Evolutionary conservation across 2,113 vertebrate species (phyloP).

Genomic region (Poicephalus gulielmi): DNA sequence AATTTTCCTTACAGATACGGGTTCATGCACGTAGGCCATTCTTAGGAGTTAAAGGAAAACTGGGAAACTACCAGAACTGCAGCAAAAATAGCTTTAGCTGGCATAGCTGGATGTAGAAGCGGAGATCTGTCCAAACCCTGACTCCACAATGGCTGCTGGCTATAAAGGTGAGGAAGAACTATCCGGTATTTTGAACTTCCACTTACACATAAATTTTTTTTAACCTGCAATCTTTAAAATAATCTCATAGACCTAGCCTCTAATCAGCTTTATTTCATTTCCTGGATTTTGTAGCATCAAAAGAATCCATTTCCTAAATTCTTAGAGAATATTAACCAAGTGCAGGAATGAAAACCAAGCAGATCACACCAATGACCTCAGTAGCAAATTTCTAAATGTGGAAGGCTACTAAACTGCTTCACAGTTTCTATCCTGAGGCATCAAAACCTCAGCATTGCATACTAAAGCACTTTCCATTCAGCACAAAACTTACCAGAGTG

Average conservation of each 20-base stretch:
- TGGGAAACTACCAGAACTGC: not conserved
- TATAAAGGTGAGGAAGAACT: not conserved
- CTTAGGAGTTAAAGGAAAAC: not conserved
- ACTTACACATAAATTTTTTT: not conserved
- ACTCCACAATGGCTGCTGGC: not conserved
- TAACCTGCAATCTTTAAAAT: not conserved
- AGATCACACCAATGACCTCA: not conserved
- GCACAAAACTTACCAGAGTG: not conserved
- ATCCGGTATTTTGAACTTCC: not conserved
- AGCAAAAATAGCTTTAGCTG: not conserved
- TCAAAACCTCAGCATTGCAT: not conserved
- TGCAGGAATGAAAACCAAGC: not conserved
- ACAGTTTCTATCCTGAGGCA: not conserved
- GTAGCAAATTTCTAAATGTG: not conserved
- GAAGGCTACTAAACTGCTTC: not conserved
- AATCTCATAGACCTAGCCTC: not conserved
- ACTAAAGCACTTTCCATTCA: not conserved
- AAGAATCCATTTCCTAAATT: not conserved
- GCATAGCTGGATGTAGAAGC: not conserved
- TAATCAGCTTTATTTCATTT: not conserved
- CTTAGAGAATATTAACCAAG: not conserved
- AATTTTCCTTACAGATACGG: not conserved
- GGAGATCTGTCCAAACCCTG: not conserved
- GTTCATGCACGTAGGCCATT: not conserved
- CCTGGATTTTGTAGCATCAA: not conserved